These are phyloP conservation scores for Ctenosaura bakeri DNA, from an alignment of 2,797 vertebrate genomes.

Conservation along the genomic window DNA sequence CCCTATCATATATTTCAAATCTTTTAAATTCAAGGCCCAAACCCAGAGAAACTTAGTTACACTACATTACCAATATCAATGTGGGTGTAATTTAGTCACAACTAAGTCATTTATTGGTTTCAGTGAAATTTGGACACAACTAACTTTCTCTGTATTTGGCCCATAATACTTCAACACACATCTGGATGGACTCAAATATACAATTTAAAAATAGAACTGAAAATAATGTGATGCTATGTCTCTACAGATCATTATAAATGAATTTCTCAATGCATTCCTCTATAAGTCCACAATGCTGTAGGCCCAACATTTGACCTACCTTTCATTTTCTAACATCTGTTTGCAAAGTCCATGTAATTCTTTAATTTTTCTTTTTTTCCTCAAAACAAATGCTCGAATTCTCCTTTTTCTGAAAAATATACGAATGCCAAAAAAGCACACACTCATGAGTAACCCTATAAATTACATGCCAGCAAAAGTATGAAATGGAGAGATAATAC, in stretches of 20 bases:
- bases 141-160: constrained; percentile 7
- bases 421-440: constrained; percentile 66
- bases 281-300: constrained; percentile 48
- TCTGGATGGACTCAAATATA: constrained; percentile 3
- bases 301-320: constrained; percentile 71
- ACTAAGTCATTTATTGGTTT: not conserved
- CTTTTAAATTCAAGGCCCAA: not conserved
- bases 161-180: not conserved
- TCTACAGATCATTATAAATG: not conserved
- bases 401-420: constrained; percentile 74
- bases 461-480: constrained; percentile 43
- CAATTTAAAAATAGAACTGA: not conserved
- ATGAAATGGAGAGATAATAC: constrained; percentile 44
- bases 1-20: not conserved
- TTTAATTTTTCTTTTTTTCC: constrained; percentile 71
- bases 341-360: constrained; percentile 74
- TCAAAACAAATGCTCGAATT: constrained; percentile 74
- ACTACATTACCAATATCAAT: not conserved
- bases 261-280: not conserved
- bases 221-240: constrained; percentile 16
- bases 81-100: too few species aligned
- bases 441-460: constrained; percentile 70
- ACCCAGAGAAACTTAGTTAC: not conserved
- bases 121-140: not conserved
- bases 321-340: constrained; percentile 74